A percentile compares a stretch with the other conserved stretches of the same genome.
Evolutionary conservation across 2,113 vertebrate species (phyloP).

Genomic region (Lagopus muta): DNA sequence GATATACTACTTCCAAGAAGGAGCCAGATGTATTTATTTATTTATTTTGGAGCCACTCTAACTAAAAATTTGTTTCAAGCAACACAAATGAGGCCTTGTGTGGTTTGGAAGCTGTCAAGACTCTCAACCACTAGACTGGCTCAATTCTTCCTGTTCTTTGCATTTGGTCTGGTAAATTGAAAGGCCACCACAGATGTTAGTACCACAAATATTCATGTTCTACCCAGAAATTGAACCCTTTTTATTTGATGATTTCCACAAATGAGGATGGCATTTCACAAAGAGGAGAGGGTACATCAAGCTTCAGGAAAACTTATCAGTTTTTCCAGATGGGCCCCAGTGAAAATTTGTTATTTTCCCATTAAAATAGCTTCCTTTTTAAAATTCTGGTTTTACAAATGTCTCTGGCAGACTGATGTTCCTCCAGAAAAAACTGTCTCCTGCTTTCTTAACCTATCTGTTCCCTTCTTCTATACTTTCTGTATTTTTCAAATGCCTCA

Average conservation of each 20-base stretch:
- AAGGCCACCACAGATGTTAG: constrained; percentile 47
- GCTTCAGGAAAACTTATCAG: not conserved
- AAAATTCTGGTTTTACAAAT: not conserved
- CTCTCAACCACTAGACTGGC: constrained; percentile 29
- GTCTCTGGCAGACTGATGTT: not conserved
- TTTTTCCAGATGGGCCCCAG: not conserved
- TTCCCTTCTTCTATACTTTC: not conserved
- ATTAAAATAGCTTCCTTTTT: not conserved
- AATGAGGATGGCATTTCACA: not conserved
- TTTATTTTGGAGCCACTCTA: not conserved
- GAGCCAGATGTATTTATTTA: not conserved
- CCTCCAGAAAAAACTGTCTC: not conserved
- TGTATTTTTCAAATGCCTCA: not conserved
- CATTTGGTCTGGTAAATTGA: constrained; percentile 38
- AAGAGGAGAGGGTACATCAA: not conserved
- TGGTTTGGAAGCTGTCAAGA: constrained; percentile 51
- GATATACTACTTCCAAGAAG: constrained; percentile 1
- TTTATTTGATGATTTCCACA: constrained; percentile 25
- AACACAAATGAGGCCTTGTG: constrained; percentile 33
- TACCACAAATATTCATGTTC: constrained; percentile 46
- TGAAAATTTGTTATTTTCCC: not conserved
- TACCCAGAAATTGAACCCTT: constrained; percentile 3
- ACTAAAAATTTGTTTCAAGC: constrained; percentile 33
- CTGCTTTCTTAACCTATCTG: not conserved
- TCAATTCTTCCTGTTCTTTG: constrained; percentile 21